Base-by-base conservation (phyloP, 2,113 vertebrate species). In the Toxotes jaculatrix region DNA sequence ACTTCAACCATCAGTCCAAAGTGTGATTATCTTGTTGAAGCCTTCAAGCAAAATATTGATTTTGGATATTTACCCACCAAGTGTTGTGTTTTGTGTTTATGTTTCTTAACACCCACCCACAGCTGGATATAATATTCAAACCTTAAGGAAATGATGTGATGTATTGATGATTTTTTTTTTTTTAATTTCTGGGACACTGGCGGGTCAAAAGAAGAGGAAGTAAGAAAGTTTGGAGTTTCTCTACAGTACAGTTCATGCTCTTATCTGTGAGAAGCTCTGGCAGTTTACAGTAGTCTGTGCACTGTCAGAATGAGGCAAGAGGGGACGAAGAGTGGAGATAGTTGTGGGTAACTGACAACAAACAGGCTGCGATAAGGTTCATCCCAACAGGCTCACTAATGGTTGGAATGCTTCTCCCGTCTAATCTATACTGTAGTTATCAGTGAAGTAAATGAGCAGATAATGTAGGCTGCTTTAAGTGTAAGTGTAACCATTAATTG, bases 271-370 rank as follows among this genome's bases (percentile, higher is more conserved):
- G 83, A 83, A 84, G 83, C 75, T 82, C 87, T 72, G 83, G 19
- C 83, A 53, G 87, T 82, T 81, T 88, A 85, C 82, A 86, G 92
- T 92, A 88, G 89, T 89, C 90, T 93, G 91, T 55, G 69, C 82
- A 65, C 83, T 79, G 89, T 94, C 90, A 91, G 85, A 56, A 40
- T 19, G 83, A 89, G 78, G 81, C 77, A 62, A n/a, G 77, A 79
- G 69, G 86, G 88, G 87, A 88, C 86, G 90, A 85, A 71, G 59
- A 84, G 85, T 1, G 19, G 49, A 86, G 88, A 89, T 90, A 84
- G 83, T 65, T 43, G 56, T 68, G 82, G 45, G 56, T 57, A 79
- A 79, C 88, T 84, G 89, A 93, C 88, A 83, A 56, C 70, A 86
- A 88, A 63, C 89, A 79, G 85, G 60, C 84, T 19, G 73, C 16